Base-by-base conservation (phyloP, 2,113 vertebrate genomes). In the Oncorhynchus mykiss region DNA sequence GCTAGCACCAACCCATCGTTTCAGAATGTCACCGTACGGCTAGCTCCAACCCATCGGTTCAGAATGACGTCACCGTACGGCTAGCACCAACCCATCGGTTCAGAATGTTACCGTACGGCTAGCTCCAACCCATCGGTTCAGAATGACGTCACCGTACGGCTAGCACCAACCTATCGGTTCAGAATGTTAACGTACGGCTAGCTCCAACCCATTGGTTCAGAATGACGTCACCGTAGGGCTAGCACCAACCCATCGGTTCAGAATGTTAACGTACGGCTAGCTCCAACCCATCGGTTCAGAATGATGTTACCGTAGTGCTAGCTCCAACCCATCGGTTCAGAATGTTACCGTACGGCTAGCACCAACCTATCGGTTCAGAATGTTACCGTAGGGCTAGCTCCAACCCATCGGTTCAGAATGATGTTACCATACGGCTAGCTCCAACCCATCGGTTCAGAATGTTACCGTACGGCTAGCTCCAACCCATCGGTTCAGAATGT, bases 251-350 rank as follows among this genome's bases (percentile, higher is more conserved):
- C 29, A 3, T 29, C 29, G 3, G 29, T 29, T 29, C 29, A 29
- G 29, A 29, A 29, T 29, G 29, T 29, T 1, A 29, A 3, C 4
- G 4, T 29, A 29, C 0, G 25, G 25, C 25, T 27, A 27, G 25
- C 25, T 2, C 25, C 4, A 29, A 29, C 29, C 29, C 51, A 31
- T 70, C 72, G n/a, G 49, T 45, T 64, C 5, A 34, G 31, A 34
- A 62, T 1, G 24, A 62, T 68, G 27, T 72, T 84, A 66, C 24
- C 45, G 54, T 27, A 13, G 2, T 2, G 70, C 82, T 72, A 60
- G 75, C 70, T 80, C 59, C 1, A 3, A 83, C 57, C 3, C 45
- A 34, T 70, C 71, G 22, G 45, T 45, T 65, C 71, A 71, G 27
- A 67, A 60, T 1, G 24, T 25, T 1, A 25, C 24, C 24, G 24